phyloP scores from a whole-genome alignment of 2,888 invertebrate genomes.

The Ptychoptera albimana region DNA sequence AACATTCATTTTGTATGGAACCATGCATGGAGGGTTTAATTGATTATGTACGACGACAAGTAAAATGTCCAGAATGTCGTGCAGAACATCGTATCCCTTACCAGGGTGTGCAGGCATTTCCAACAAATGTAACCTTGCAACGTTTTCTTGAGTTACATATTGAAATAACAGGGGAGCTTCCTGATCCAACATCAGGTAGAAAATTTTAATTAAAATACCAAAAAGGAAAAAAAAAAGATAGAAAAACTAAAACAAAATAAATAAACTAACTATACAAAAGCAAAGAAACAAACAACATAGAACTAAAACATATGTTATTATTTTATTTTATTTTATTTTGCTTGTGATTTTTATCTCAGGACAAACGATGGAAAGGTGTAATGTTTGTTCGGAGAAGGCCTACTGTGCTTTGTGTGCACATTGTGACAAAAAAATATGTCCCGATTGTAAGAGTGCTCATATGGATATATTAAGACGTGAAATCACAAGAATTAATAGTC shows the following conservation, averaged over 20 bases:
- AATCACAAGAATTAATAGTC: slow-evolving; percentile 75
- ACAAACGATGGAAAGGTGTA: slow-evolving; percentile 84
- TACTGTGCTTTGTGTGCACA: slow-evolving; percentile 81
- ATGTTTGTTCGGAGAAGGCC: slow-evolving; percentile 84
- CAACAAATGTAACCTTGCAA: slow-evolving; percentile 90
- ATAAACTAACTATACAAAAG: too few relatives aligned
- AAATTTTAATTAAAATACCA: background rate
- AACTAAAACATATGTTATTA: background rate
- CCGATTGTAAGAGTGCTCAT: slow-evolving; percentile 90
- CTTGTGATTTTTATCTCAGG: slow-evolving; percentile 22
- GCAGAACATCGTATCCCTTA: slow-evolving; percentile 94
- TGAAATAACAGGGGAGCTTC: slow-evolving; percentile 80
- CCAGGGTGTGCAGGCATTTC: slow-evolving; percentile 86
- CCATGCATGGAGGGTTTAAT: slow-evolving; percentile 96
- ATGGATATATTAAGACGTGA: slow-evolving; percentile 89
- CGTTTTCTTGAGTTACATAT: slow-evolving; percentile 88
- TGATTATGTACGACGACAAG: slow-evolving; percentile 82
- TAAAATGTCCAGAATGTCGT: slow-evolving; percentile 93
- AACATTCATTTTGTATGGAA: slow-evolving; percentile 98
- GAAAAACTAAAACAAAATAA: background rate
- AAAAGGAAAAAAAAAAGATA: too few relatives aligned
- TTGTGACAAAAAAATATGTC: slow-evolving; percentile 94
- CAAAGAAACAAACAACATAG: background rate
- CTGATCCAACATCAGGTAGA: slow-evolving; percentile 70
- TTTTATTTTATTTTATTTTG: background rate